Conservation (phyloP, 2,888 invertebrate species). For the Lycia hirtaria region DNA sequence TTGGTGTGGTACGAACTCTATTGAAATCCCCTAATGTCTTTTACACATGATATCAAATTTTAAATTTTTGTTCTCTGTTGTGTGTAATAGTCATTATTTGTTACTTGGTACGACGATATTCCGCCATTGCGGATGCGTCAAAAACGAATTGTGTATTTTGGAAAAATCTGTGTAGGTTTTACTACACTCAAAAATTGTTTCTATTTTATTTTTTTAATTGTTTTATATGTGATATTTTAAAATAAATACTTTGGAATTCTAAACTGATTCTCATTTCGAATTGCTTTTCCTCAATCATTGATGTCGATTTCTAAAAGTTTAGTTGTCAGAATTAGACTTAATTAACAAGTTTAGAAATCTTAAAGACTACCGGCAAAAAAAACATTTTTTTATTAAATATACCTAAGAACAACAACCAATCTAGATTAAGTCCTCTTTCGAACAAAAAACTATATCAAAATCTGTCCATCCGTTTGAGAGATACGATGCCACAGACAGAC, state of each 20-base stretch:
- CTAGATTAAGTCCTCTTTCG: no score
- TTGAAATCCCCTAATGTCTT: conserved; percentile 13
- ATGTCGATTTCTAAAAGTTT: background rate
- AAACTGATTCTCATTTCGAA: background rate
- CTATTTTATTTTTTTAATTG: conserved; percentile 38
- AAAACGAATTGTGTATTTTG: conserved; percentile 39
- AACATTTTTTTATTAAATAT: no score
- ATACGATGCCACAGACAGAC: no score
- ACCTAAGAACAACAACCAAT: no score
- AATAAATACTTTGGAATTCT: conserved; percentile 21
- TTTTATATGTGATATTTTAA: conserved; percentile 35
- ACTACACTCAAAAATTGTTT: conserved; percentile 50
- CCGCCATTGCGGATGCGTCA: conserved; percentile 34
- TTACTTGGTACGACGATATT: conserved; percentile 32
- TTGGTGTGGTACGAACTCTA: background rate
- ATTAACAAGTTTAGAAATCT: no score
- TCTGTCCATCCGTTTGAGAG: no score
- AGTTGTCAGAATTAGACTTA: no score
- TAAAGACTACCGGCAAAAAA: no score
- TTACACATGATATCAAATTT: conserved; percentile 3
- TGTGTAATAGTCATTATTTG: conserved; percentile 19
- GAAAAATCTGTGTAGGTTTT: conserved; percentile 61
- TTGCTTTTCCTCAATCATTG: background rate
- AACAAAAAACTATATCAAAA: no score
- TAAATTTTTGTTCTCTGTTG: background rate